phyloP scores from a whole-genome alignment of 2,113 vertebrate genomes.

The Pollimyrus isidori region DNA sequence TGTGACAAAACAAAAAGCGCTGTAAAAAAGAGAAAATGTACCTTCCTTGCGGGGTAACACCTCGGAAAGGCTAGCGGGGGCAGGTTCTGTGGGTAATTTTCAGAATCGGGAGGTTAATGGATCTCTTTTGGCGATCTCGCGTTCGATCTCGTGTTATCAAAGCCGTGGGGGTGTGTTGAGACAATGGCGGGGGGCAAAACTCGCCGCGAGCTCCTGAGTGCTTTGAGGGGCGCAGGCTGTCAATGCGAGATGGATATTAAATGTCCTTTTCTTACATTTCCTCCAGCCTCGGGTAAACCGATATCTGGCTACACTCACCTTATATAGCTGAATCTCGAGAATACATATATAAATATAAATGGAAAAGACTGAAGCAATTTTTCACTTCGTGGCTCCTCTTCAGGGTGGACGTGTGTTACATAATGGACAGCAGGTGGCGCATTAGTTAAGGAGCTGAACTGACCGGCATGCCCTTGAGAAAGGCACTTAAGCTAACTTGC shows the following conservation, averaged over 20 bases:
- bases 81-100: slow-evolving; percentile 67
- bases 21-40: slow-evolving; percentile 49
- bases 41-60: slow-evolving; percentile 58
- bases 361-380: slow-evolving; percentile 61
- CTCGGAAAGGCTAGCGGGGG: slow-evolving; percentile 63
- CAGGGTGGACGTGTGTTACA: slow-evolving; percentile 47
- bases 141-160: slow-evolving; percentile 57
- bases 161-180: slow-evolving; percentile 72
- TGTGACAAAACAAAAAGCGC: slow-evolving; percentile 69
- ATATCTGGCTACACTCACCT: slow-evolving; percentile 64
- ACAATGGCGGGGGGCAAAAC: slow-evolving; percentile 69
- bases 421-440: slow-evolving; percentile 8
- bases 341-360: slow-evolving; percentile 72
- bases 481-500: neutral
- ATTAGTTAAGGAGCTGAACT: slow-evolving; percentile 45
- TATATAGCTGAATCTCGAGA: slow-evolving; percentile 64
- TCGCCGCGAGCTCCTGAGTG: slow-evolving; percentile 64
- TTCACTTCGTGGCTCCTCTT: slow-evolving; percentile 48
- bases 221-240: slow-evolving; percentile 63
- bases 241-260: slow-evolving; percentile 70
- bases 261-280: slow-evolving; percentile 75
- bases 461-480: slow-evolving; percentile 13
- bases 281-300: slow-evolving; percentile 63
- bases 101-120: slow-evolving; percentile 65
- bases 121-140: slow-evolving; percentile 69